Base-by-base conservation (phyloP, 2,113 vertebrate genomes). In the Menidia beryllina region DNA sequence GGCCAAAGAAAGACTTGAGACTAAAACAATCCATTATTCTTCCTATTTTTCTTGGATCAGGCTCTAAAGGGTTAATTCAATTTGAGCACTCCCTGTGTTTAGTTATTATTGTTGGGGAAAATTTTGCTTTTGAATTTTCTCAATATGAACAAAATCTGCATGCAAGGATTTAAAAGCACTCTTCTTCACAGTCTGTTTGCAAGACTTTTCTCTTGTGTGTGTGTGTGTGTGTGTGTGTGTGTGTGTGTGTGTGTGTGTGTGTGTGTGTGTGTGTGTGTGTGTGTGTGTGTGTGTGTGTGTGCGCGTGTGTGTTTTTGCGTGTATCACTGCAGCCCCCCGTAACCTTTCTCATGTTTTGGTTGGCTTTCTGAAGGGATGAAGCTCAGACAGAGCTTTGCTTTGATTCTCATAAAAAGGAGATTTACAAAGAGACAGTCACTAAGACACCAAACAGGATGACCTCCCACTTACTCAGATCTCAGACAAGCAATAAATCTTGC, bases 321-420 rank as follows among this genome's bases (percentile, higher is more conserved):
- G 30, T 17, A 14, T 62, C n/a, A n/a, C 4, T 49, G 26, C 30
- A 23, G 23, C 34, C 24, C 21, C 21, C 34, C 41, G 39, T 26
- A 47, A 55, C 48, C 47, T n/a, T 60, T 14, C 36, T 34, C 14
- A 45, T 65, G 70, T 67, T 78, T 64, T 34, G 45, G 30, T 80
- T 69, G 51, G 57, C 61, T 50, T 66, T 21, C 53, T 58, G 54
- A 68, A n/a, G 50, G 38, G 43, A 39, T 53, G 15, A 62, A 55
- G 43, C 61, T 71, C 54, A 50, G 20, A 61, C 23, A 66, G 47
- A 49, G 45, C 27, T 45, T 51, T 50, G 50, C 58, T 84, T 77
- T 70, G 60, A 69, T 56, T 83, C 65, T 83, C 77, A 81, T 79
- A 74, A 85, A 81, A 81, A 72, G 19, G 34, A 68, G 77, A 73